These are phyloP conservation scores for Apamea sordens DNA, from an alignment of 2,888 invertebrate species.

Conservation along the genomic window DNA sequence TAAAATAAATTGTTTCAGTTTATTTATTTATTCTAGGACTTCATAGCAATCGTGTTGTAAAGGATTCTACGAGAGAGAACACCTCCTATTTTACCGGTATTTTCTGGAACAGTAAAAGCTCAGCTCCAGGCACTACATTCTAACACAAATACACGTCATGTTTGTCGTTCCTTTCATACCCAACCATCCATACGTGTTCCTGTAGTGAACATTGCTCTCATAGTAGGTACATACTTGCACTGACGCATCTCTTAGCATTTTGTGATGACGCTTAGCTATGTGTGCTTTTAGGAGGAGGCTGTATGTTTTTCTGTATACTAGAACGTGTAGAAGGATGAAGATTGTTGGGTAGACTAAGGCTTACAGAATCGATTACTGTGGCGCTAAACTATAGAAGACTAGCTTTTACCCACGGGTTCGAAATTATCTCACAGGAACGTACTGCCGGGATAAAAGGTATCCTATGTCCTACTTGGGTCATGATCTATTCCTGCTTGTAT, in stretches of 20 bases:
- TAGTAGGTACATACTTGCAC: slow-evolving; percentile 6
- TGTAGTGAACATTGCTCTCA: slow-evolving; percentile 30
- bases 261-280: slow-evolving; percentile 2
- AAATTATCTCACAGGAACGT: too few species aligned
- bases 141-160: slow-evolving; percentile 14
- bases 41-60: neutral
- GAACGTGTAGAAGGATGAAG: neutral
- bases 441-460: neutral
- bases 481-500: neutral
- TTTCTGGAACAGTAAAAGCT: slow-evolving; percentile 7
- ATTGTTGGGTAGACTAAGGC: neutral
- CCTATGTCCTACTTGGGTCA: neutral
- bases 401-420: neutral
- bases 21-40: neutral
- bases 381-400: too few species aligned
- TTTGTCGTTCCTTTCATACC: slow-evolving; percentile 26
- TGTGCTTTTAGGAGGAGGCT: neutral
- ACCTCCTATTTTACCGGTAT: neutral
- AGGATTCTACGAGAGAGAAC: neutral
- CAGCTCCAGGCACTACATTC: neutral
- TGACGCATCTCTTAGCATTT: slow-evolving; percentile 29
- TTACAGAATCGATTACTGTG: neutral
- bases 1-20: neutral
- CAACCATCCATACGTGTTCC: slow-evolving; percentile 31
- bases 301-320: neutral